Base-by-base conservation (phyloP, 2,113 vertebrate genomes). In the Halichoeres trimaculatus region DNA sequence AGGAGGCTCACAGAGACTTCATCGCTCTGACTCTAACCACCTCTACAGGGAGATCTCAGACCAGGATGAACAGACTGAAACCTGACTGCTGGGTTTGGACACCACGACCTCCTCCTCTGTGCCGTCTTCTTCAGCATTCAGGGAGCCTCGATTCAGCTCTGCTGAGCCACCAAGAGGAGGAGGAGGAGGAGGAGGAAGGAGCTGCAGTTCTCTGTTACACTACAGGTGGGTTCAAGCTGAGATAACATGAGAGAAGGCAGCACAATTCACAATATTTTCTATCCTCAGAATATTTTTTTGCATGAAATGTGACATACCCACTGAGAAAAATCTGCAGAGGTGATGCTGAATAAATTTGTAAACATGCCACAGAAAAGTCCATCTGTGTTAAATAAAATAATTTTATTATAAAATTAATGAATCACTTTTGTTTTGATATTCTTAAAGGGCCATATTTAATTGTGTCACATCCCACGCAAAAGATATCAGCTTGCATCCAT, bases 21-120 rank as follows among this genome's bases (percentile, higher is more conserved):
- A 24, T 22, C 0, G 0, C 34, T 24, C 16, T 10, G 55, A 47
- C 14, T 50, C 1, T 10, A 34, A 19, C 0, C 36, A 0, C 0
- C 14, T 4, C n/a, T n/a, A n/a, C n/a, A n/a, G n/a, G n/a, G n/a
- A n/a, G 8, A 30, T n/a, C 58, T 0, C 19, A 0, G 0, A 8
- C 61, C 40, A 48, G 4, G 54, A 85, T 88, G 85, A 2, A 80
- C 76, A 68, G 54, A 34, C 50, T 61, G 30, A 72, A 2, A 65
- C 56, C 62, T 22, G 57, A 78, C n/a, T 61, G 61, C 5, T 78
- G 76, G 79, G 22, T 0, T 1, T 20, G 60, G 78, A 38, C 65
- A 0, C 65, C 60, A 10, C 35, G 65, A 59, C 52, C 64, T 80
- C 58, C 64, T 80, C 58, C 26, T 23, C 5, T 17, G 22, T 23